Percentiles rank a stretch among this genome's conserved stretches.
phyloP scores from a whole-genome alignment of 2,113 vertebrate genomes.

The Hipposideros armiger region DNA sequence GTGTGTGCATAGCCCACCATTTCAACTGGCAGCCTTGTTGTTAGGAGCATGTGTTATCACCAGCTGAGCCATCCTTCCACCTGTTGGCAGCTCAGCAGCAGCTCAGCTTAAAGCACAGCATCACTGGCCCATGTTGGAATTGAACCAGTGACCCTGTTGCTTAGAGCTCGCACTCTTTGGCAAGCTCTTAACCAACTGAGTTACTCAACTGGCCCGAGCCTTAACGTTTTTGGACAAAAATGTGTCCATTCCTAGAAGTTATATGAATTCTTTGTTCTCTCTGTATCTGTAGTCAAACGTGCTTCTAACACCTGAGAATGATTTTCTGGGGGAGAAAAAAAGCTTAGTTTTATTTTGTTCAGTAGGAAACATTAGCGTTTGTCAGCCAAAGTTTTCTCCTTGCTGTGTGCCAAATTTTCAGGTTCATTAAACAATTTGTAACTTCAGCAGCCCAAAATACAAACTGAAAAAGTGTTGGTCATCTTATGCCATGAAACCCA shows the following conservation, averaged over 20 bases:
- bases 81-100: too few species aligned
- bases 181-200: too few species aligned
- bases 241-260: background rate
- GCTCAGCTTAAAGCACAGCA: too few species aligned
- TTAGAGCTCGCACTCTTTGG: too few species aligned
- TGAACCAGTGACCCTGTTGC: too few species aligned
- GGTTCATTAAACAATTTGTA: slow-evolving; percentile 65
- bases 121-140: too few species aligned
- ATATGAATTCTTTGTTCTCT: background rate
- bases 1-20: too few species aligned
- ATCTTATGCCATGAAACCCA: slow-evolving; percentile 58
- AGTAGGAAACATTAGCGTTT: slow-evolving; percentile 33
- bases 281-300: background rate
- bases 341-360: slow-evolving; percentile 33
- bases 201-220: too few species aligned
- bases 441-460: slow-evolving; percentile 4
- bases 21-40: too few species aligned
- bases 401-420: slow-evolving; percentile 21
- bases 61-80: too few species aligned
- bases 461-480: slow-evolving; percentile 53
- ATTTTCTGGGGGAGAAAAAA: background rate
- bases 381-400: slow-evolving; percentile 40
- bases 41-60: too few species aligned
- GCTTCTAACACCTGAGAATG: slow-evolving; percentile 18
- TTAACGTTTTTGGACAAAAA: background rate